Evolutionary conservation across 2,888 invertebrate species (phyloP), one percentile per base, ranked within the genome.

Genomic region (Lacanobia wlatinum): DNA sequence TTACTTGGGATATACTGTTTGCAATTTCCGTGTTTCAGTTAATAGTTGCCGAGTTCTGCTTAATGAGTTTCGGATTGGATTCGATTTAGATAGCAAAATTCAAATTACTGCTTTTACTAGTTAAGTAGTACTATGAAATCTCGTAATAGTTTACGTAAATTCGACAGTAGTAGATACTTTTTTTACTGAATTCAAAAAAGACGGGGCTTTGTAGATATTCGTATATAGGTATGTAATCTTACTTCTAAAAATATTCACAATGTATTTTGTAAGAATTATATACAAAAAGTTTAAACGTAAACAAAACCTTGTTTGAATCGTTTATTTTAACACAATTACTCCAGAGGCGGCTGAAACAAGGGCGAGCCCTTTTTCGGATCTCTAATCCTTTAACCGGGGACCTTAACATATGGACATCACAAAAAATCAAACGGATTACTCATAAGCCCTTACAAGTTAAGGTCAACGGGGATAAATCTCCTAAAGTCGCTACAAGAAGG

Each of bases 381-480:
- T 12, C n/a, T 43, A 75, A 71, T 53, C 72, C 72, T 58, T 76
- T 53, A 71, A 65, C 60, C 60, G 28, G 28, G 34, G 52, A 67
- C 58, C 46, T 53, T 23, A 40, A 55, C 21, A 52, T 2, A 60
- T 28, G 43, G 21, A 38, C 21, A 55, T 58, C 16, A 21, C 55
- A 82, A 81, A 84, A 84, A 84, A 70, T 73, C 72, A 70, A 74
- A 69, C 14, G 70, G 73, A 82, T 84, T 82, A 83, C 55, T 53
- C 38, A 48, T 72, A 76, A 84, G 53, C 68, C 70, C 23, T 71
- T 46, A 78, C 73, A 83, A 77, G 73, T 78, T 70, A 63, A 75
- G 79, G 62, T 79, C 79, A 74, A 70, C 63, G 43, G 53, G 58
- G 63, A 82, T 84, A 83, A 84, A 85, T 84, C 83, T 78, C 64